phyloP scores from a whole-genome alignment of 1,140 invertebrate species.

The Plectrocnemia conspersa region DNA sequence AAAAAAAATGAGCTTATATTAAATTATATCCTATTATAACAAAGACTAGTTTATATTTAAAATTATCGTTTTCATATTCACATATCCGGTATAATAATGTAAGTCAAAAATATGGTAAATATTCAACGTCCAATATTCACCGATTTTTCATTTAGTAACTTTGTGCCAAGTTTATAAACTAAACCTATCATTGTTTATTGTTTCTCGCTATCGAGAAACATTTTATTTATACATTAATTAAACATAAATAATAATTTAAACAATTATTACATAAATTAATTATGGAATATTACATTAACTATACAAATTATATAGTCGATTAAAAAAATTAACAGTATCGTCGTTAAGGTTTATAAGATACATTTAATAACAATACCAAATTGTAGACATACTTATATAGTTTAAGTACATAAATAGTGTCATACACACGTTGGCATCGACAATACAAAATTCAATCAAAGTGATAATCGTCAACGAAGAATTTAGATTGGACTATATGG shows the following conservation, averaged over 20 bases:
- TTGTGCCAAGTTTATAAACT: conserved; percentile 27
- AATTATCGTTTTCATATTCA: not conserved
- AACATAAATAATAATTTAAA: conserved; percentile 16
- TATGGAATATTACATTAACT: conserved; percentile 32
- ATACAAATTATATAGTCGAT: conserved; percentile 21
- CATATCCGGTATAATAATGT: not conserved
- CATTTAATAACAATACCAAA: conserved; percentile 1
- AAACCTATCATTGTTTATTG: conserved; percentile 28
- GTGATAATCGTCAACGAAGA: not conserved
- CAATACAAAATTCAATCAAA: not conserved
- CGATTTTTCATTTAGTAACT: conserved; percentile 1
- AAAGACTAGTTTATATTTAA: conserved; percentile 1
- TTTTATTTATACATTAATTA: conserved; percentile 4
- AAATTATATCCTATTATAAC: not conserved
- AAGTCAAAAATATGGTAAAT: not conserved
- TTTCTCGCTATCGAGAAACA: conserved; percentile 23
- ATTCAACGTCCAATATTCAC: not conserved
- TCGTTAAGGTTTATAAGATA: conserved; percentile 16
- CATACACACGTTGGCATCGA: not conserved
- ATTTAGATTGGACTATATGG: not conserved
- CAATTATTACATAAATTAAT: conserved; percentile 25
- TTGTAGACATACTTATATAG: not conserved
- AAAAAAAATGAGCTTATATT: not conserved
- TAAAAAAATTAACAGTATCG: too few relatives aligned
- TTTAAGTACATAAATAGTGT: not conserved